phyloP scores from a whole-genome alignment of 2,888 invertebrate species.

The Brassicogethes aeneus region DNA sequence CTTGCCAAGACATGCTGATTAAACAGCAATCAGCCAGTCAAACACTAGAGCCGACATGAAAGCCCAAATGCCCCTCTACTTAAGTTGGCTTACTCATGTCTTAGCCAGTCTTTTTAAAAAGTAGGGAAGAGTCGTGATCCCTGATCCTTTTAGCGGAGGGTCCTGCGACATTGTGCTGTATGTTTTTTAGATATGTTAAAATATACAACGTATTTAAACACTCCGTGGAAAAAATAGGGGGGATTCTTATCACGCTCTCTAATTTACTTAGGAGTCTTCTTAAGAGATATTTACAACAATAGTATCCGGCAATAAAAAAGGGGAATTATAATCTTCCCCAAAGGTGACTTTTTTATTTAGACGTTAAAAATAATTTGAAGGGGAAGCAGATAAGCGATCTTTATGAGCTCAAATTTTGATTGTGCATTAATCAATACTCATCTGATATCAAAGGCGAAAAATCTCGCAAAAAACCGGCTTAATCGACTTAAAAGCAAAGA shows the following conservation, averaged over 20 bases:
- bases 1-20: conserved; percentile 37
- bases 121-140: conserved; percentile 11
- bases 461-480: no score
- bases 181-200: no score
- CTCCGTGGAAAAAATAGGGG: conserved; percentile 43
- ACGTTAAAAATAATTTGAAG: conserved; percentile 4
- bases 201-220: no score
- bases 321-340: conserved; percentile 25
- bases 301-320: conserved; percentile 35
- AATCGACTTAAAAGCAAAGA: no score
- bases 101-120: conserved; percentile 33
- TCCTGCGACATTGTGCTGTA: no score
- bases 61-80: no score
- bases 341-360: conserved; percentile 13
- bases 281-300: conserved; percentile 62
- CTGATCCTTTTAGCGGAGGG: conserved; percentile 33
- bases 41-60: no score
- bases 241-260: conserved; percentile 72
- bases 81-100: no score
- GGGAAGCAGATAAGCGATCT: background rate
- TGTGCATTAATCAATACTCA: no score
- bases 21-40: conserved; percentile 36
- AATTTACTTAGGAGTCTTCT: conserved; percentile 73
- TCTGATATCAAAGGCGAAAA: no score
- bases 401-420: no score